phyloP scores from a whole-genome alignment of 2,113 vertebrate species.

The Illadopsis cleaveri region DNA sequence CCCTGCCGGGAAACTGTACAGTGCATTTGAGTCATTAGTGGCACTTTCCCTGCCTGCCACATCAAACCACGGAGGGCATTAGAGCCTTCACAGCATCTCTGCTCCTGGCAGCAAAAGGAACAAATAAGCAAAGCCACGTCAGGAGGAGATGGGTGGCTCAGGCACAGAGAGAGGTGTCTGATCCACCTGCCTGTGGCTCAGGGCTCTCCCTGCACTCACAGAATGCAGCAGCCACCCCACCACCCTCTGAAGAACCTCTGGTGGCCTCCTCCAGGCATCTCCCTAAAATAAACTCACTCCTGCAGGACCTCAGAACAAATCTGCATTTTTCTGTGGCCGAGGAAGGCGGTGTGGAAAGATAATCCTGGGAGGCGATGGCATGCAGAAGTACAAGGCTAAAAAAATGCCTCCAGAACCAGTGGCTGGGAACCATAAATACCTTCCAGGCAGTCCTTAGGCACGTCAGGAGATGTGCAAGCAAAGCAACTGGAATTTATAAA shows the following conservation, averaged over 20 bases:
- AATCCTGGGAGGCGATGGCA: neutral
- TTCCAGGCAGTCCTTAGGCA: conserved; percentile 15
- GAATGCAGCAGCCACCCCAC: neutral
- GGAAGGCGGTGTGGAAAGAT: neutral
- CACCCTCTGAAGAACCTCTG: neutral
- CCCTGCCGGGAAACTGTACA: neutral
- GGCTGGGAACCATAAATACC: conserved; percentile 1
- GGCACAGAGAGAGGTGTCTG: neutral
- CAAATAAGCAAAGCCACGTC: neutral
- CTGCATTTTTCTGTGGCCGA: neutral
- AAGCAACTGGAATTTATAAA: conserved; percentile 51
- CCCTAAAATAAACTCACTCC: neutral
- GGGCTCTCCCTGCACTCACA: neutral
- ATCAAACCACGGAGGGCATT: neutral
- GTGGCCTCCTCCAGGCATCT: neutral
- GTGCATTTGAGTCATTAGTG: conserved; percentile 8
- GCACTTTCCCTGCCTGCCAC: neutral
- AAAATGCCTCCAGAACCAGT: neutral
- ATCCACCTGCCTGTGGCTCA: fast-evolving
- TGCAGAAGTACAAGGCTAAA: neutral
- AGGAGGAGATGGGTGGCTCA: neutral
- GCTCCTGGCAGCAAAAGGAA: neutral
- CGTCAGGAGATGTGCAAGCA: neutral
- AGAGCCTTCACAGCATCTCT: neutral
- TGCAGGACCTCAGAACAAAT: neutral